Evolutionary conservation across 2,797 vertebrate species (phyloP).

Genomic region (Melanotaenia maccullochi): DNA sequence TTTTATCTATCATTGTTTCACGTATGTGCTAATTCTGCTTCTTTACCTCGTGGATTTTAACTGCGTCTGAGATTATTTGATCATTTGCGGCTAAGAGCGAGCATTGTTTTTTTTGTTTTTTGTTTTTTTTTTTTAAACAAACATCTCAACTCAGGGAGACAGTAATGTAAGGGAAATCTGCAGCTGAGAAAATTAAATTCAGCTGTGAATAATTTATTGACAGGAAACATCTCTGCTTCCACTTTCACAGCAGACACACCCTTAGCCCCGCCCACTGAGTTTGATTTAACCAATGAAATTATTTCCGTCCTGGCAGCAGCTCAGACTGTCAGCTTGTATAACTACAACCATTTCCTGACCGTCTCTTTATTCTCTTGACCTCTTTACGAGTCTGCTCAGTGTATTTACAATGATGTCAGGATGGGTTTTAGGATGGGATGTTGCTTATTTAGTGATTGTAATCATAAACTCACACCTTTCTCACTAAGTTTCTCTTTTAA

Average conservation of each 20-base stretch:
- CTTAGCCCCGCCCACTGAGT: conserved; percentile 6
- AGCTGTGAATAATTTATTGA: conserved; percentile 56
- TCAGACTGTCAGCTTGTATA: conserved; percentile 3
- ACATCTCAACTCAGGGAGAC: conserved; percentile 16
- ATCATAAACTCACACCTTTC: too few species aligned
- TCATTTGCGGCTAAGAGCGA: neutral
- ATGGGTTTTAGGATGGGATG: too few species aligned
- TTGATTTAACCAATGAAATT: conserved; percentile 25
- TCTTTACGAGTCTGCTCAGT: neutral
- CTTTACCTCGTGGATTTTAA: neutral
- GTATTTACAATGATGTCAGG: neutral
- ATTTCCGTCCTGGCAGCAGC: conserved; percentile 2
- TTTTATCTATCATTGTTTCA: neutral
- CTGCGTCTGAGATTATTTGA: too few species aligned
- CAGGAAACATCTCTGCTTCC: conserved; percentile 34
- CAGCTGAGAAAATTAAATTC: conserved; percentile 57
- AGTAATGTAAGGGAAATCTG: conserved; percentile 50
- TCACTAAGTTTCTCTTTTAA: too few species aligned
- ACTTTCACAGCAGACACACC: conserved; percentile 26
- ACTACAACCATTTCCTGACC: neutral
- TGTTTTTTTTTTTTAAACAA: conserved; percentile 1
- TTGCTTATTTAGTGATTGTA: too few species aligned
- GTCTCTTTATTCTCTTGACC: neutral
- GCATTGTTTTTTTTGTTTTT: neutral
- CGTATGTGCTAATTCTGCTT: too few species aligned